phyloP scores from a whole-genome alignment of 2,113 vertebrate genomes.

The Crotalus viridis region DNA sequence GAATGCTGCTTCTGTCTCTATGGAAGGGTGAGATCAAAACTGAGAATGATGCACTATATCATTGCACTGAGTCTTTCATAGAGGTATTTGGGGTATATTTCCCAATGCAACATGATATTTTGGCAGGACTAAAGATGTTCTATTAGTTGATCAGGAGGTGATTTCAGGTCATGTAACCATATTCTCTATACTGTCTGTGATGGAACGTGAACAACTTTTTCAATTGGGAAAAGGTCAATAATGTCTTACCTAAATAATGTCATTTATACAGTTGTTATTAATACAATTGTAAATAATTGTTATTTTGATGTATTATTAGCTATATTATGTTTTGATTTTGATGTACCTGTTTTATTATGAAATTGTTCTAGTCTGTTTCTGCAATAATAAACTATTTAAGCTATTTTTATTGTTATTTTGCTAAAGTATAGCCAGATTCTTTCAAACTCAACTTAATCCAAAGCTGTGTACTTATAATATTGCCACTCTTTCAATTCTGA shows the following conservation, averaged over 20 bases:
- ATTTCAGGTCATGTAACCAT: background rate
- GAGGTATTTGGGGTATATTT: background rate
- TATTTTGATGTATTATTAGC: background rate
- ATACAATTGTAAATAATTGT: background rate
- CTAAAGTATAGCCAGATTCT: constrained; percentile 9
- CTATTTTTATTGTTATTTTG: background rate
- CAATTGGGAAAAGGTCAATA: background rate
- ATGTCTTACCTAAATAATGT: background rate
- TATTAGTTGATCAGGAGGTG: background rate
- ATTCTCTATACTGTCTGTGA: background rate
- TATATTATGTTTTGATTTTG: background rate
- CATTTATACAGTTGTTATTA: background rate
- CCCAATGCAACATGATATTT: background rate
- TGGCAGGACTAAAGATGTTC: background rate
- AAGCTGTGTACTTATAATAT: background rate
- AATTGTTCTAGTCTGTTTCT: background rate
- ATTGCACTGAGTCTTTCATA: background rate
- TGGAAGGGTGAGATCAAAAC: background rate
- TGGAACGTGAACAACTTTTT: background rate
- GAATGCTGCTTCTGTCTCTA: background rate
- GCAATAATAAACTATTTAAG: background rate
- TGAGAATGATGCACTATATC: background rate
- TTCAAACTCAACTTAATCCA: background rate
- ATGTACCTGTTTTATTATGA: background rate
- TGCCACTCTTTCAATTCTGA: background rate